Percentiles rank a stretch among this genome's conserved stretches.
These are phyloP conservation scores for Cotesia glomerata DNA, from an alignment of 1,140 invertebrate genomes.

Conservation along the genomic window DNA sequence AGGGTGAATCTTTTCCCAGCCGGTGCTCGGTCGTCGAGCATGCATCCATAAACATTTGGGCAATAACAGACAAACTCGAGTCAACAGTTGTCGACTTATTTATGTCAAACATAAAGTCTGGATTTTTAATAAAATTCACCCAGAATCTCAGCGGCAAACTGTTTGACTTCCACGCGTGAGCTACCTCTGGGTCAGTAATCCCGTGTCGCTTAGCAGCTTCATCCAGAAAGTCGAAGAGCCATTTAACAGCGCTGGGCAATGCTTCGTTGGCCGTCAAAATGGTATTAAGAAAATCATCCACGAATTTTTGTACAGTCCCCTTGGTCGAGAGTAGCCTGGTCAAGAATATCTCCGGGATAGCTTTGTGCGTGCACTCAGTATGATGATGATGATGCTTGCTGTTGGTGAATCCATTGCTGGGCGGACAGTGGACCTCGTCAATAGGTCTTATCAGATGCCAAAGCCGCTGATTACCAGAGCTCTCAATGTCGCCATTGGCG, in stretches of 20 bases:
- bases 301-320: conserved; percentile 95
- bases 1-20: conserved; percentile 92
- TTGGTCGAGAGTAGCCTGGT: conserved; percentile 92
- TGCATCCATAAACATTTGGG: conserved; percentile 96
- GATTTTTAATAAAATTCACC: conserved; percentile 97
- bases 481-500: conserved; percentile 77
- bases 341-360: conserved; percentile 94
- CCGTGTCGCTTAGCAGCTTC: conserved; percentile 85
- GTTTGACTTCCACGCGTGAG: conserved; percentile 97
- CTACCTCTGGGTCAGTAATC: conserved; percentile 86
- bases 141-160: conserved; percentile 93
- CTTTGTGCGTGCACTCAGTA: conserved; percentile 83
- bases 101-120: conserved; percentile 96
- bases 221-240: conserved; percentile 94
- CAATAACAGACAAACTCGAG: conserved; percentile 91
- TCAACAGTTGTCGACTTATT: conserved; percentile 92
- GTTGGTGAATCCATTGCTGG: conserved; percentile 55
- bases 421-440: conserved; percentile 72
- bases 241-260: conserved; percentile 92
- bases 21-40: conserved; percentile 89
- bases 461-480: conserved; percentile 71
- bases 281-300: conserved; percentile 92
- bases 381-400: conserved; percentile 60
- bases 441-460: conserved; percentile 87
- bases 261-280: conserved; percentile 88